These are phyloP conservation scores for Psittacula echo DNA, from an alignment of 2,797 vertebrate species.

Conservation along the genomic window DNA sequence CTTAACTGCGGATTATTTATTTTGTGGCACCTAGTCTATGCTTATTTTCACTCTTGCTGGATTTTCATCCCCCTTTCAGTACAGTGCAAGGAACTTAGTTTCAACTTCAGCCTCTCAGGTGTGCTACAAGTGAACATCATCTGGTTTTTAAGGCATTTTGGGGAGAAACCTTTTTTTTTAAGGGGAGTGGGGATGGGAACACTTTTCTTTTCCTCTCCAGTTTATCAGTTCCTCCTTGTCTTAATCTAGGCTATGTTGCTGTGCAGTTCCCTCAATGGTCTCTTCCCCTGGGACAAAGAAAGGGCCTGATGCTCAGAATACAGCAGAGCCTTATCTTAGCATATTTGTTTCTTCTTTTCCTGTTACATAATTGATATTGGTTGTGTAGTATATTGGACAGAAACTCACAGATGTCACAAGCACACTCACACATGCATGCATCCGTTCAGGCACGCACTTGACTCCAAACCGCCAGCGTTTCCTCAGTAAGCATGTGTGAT, in stretches of 20 bases:
- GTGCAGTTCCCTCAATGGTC: background rate
- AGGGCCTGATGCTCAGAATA: accelerated
- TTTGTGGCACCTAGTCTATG: background rate
- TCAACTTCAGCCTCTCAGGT: background rate
- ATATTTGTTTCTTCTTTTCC: background rate
- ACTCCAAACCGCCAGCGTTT: background rate
- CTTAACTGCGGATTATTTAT: background rate
- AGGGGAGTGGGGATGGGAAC: accelerated
- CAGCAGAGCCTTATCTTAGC: background rate
- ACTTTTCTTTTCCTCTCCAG: background rate
- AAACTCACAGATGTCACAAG: background rate
- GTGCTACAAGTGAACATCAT: background rate
- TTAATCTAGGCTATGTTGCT: background rate
- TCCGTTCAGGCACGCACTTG: background rate
- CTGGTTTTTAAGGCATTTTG: background rate
- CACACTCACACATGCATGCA: background rate
- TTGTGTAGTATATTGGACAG: background rate
- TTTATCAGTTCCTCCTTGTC: background rate
- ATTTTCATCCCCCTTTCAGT: background rate
- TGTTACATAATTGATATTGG: background rate
- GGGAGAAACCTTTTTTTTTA: background rate
- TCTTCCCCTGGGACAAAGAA: background rate
- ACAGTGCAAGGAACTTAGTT: background rate
- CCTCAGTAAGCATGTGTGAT: background rate
- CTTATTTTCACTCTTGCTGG: background rate